Conservation (phyloP, 2,797 vertebrate genomes). For the Pseudotriccus pelzelni region DNA sequence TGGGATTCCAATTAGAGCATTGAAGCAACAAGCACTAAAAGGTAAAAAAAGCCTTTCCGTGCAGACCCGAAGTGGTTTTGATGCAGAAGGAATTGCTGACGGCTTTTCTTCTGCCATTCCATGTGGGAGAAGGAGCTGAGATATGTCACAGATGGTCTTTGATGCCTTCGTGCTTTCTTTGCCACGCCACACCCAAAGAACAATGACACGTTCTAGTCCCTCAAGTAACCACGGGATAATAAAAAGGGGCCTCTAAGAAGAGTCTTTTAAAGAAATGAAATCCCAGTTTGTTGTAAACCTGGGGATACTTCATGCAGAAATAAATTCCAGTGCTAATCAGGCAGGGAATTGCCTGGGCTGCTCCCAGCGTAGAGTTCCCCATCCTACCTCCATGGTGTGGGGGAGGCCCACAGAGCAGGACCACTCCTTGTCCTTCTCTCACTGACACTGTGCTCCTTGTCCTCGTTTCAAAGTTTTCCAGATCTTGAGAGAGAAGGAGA, state of each 20-base stretch:
- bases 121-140: background rate
- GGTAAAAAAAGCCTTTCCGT: background rate
- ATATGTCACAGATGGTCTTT: background rate
- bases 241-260: background rate
- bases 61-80: background rate
- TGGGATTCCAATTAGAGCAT: background rate
- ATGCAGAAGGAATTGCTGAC: background rate
- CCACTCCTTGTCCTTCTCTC: constrained; percentile 77
- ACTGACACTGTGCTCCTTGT: constrained; percentile 70
- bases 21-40: background rate
- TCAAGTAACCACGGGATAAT: background rate
- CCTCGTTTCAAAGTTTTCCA: constrained; percentile 72
- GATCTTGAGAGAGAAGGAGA: constrained; percentile 55
- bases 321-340: background rate
- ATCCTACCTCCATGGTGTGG: constrained; percentile 71
- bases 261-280: background rate
- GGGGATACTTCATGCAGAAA: rapidly evolving
- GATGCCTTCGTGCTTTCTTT: background rate
- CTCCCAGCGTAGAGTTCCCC: background rate
- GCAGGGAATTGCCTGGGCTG: background rate
- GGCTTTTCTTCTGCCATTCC: background rate
- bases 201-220: background rate
- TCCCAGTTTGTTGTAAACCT: no score
- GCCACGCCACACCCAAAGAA: background rate
- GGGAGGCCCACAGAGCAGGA: constrained; percentile 73